phyloP scores from a whole-genome alignment of 2,113 vertebrate species.

The Isichthys henryi region DNA sequence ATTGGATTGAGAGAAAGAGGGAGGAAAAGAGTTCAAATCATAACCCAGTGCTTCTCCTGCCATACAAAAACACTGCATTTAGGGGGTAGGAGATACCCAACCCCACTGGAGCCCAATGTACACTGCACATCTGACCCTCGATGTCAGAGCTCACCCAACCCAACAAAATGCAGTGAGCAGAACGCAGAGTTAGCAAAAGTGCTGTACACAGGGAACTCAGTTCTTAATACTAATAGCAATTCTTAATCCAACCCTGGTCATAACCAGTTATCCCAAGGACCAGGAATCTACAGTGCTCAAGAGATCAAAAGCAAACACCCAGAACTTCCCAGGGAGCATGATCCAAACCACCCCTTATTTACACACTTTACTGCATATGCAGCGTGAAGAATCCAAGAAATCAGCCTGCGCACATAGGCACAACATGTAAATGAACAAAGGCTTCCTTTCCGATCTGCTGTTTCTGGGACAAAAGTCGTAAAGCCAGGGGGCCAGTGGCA shows the following conservation, averaged over 20 bases:
- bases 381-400: neutral
- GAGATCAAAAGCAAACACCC: neutral
- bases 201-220: neutral
- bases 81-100: neutral
- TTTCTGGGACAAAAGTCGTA: neutral
- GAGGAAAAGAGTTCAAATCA: constrained; percentile 15
- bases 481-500: neutral
- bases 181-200: neutral
- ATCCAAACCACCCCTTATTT: neutral
- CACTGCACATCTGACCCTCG: neutral
- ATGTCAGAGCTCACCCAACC: neutral
- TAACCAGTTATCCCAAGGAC: neutral
- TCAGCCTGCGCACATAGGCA: neutral
- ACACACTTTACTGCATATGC: neutral
- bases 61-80: neutral
- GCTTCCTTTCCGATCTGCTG: neutral
- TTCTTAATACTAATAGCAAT: neutral
- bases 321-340: neutral
- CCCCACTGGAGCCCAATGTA: neutral
- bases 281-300: constrained; percentile 15
- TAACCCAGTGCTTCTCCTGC: neutral
- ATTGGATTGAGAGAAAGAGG: constrained; percentile 47
- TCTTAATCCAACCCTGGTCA: neutral
- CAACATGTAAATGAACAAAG: neutral
- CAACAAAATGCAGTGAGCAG: neutral